These are phyloP conservation scores for Hippocampus guttulatus DNA, from an alignment of 2,113 vertebrate genomes.

Conservation along the genomic window DNA sequence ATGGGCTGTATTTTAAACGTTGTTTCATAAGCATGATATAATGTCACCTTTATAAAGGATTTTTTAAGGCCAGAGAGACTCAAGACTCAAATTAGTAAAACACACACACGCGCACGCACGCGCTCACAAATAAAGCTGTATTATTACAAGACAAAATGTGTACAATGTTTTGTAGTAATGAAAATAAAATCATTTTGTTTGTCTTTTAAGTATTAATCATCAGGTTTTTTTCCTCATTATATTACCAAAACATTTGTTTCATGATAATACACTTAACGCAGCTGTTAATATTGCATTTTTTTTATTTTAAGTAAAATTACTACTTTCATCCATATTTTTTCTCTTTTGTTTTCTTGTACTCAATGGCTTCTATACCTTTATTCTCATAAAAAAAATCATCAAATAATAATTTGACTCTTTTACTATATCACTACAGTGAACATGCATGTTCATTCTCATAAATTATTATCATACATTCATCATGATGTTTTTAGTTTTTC, in stretches of 20 bases:
- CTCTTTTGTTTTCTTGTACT: neutral
- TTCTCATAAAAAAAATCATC: neutral
- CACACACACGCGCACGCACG: neutral
- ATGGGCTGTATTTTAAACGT: conserved; percentile 20
- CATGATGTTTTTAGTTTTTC: neutral
- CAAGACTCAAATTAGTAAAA: neutral
- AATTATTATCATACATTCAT: too few relatives aligned
- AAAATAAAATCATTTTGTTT: too few relatives aligned
- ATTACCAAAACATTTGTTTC: too few relatives aligned
- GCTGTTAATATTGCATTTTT: too few relatives aligned
- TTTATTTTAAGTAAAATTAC: too few relatives aligned
- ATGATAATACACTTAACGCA: too few relatives aligned
- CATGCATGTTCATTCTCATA: neutral
- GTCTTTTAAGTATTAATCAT: too few relatives aligned
- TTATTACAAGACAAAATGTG: neutral
- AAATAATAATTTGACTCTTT: too few relatives aligned
- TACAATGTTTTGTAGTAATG: neutral
- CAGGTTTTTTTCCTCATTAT: too few relatives aligned
- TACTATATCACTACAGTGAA: neutral
- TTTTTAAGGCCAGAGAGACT: neutral
- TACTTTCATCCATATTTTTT: too few relatives aligned
- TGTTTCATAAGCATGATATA: conserved; percentile 8
- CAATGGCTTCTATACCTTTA: neutral
- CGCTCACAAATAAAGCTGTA: neutral
- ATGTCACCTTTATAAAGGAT: neutral